These are phyloP conservation scores for Drosophila ercepeae DNA, from an alignment of 1,140 invertebrate genomes.

Conservation along the genomic window DNA sequence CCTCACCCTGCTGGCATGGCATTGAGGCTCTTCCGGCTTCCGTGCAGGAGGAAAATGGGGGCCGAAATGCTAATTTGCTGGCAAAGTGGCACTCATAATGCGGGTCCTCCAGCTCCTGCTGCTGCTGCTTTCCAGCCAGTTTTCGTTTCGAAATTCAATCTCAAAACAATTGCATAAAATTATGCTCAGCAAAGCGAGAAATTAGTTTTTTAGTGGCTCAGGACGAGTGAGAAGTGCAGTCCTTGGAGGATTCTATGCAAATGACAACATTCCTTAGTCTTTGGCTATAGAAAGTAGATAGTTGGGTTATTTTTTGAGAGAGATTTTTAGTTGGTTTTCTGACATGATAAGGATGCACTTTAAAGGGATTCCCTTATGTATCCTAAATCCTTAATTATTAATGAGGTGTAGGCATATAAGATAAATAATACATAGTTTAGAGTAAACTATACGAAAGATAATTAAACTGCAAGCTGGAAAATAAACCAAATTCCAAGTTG, in stretches of 20 bases:
- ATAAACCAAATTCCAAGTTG: too few species aligned
- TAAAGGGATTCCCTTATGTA: too few species aligned
- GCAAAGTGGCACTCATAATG: constrained; percentile 18
- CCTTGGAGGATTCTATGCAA: constrained; percentile 4
- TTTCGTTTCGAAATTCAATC: constrained; percentile 54
- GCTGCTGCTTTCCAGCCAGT: constrained; percentile 3
- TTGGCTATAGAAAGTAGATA: background rate
- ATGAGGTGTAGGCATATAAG: too few species aligned
- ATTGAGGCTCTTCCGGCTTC: constrained; percentile 11
- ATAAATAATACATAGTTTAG: too few species aligned
- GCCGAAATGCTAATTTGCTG: constrained; percentile 22
- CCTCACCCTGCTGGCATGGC: constrained; percentile 7
- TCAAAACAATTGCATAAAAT: constrained; percentile 78
- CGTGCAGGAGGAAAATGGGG: background rate
- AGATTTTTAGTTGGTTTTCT: background rate
- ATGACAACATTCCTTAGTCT: constrained; percentile 6
- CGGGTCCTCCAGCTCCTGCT: constrained; percentile 12
- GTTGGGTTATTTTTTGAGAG: background rate
- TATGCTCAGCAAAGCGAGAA: constrained; percentile 71
- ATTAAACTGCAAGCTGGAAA: too few species aligned
- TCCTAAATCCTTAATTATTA: too few species aligned
- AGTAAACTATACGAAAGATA: too few species aligned
- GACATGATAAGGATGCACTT: too few species aligned
- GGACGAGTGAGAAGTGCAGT: constrained; percentile 12
- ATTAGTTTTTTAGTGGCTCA: constrained; percentile 71